Percentiles rank a stretch among this genome's conserved stretches.
phyloP scores from a whole-genome alignment of 1,140 invertebrate genomes.

The Chironomus tepperi region DNA sequence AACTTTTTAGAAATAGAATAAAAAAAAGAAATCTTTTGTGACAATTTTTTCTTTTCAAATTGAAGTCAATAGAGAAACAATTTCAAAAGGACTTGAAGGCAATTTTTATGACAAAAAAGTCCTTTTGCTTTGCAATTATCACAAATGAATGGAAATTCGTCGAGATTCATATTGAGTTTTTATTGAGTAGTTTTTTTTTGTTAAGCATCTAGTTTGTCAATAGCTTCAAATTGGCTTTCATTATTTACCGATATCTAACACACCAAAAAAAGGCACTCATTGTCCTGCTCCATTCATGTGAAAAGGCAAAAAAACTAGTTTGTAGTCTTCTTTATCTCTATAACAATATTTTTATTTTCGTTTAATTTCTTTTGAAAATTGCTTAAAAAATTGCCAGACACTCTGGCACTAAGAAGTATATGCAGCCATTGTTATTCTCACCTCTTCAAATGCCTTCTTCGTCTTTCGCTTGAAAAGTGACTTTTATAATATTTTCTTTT shows the following conservation, averaged over 20 bases:
- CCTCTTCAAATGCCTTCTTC: neutral
- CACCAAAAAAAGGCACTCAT: constrained; percentile 1
- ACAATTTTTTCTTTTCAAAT: neutral
- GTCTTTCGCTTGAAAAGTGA: neutral
- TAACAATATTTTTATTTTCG: constrained; percentile 21
- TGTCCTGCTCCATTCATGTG: constrained; percentile 3
- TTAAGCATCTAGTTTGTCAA: neutral
- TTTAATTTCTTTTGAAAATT: neutral
- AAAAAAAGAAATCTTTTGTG: neutral
- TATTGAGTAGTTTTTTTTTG: constrained; percentile 17
- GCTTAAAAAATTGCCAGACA: constrained; percentile 1
- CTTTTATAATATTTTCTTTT: neutral
- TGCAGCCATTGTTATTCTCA: neutral
- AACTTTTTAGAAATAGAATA: neutral
- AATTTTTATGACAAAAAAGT: constrained; percentile 11
- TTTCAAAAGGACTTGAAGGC: neutral
- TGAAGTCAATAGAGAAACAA: constrained; percentile 18
- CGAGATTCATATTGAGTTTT: constrained; percentile 14
- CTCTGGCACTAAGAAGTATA: neutral
- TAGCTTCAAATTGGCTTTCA: constrained; percentile 21
- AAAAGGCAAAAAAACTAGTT: neutral
- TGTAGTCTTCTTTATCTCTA: neutral
- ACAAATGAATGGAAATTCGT: constrained; percentile 12
- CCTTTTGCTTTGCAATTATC: neutral
- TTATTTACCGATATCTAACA: neutral